Base-by-base conservation (phyloP, 2,113 vertebrate genomes). In the Engraulis encrasicolus region DNA sequence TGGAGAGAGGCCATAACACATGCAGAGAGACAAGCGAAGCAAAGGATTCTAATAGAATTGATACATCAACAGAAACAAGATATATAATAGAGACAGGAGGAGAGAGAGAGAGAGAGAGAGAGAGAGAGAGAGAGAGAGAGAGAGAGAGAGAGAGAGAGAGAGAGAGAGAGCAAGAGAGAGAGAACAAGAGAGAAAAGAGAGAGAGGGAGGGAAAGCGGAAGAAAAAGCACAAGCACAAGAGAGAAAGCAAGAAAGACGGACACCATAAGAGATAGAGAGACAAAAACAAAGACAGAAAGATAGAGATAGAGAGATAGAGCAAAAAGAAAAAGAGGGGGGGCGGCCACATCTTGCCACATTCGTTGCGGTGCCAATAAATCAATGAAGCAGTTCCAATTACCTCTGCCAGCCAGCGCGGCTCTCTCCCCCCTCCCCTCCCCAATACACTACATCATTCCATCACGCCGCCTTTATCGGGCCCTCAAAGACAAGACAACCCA, bases 101-200 rank as follows among this genome's bases (percentile, higher is more conserved):
- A 9, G 40, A 45, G 3, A 9, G 40, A 45, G 40, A 45, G 9
- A 45, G 9, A 45, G 40, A 45, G 40, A 45, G 40, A 45, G 40
- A 45, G 40, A 45, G 9, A 45, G 40, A 45, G 40, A 9, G 40
- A 45, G 3, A 9, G 40, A 45, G 40, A 45, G 9, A 45, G 9
- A 45, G 40, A 45, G 40, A 45, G 40, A 34, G 49, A 81, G 34
- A 37, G 50, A 38, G 50, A 23, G 6, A 45, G 0, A 31, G 4
- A 48, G 58, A 82, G 80, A 81, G 71, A 14, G 77, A 61, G 71
- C 36, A 77, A 82, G 2, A 31, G 7, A 19, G 18, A 2, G 7
- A 79, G 81, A 86, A 48, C 82, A 58, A 78, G 17, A 82, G 52
- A 34, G n/a, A 27, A 0, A 38, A 80, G 52, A 78, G 54, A 40